phyloP scores from a whole-genome alignment of 2,797 vertebrate species.

The Anguilla pacifica region DNA sequence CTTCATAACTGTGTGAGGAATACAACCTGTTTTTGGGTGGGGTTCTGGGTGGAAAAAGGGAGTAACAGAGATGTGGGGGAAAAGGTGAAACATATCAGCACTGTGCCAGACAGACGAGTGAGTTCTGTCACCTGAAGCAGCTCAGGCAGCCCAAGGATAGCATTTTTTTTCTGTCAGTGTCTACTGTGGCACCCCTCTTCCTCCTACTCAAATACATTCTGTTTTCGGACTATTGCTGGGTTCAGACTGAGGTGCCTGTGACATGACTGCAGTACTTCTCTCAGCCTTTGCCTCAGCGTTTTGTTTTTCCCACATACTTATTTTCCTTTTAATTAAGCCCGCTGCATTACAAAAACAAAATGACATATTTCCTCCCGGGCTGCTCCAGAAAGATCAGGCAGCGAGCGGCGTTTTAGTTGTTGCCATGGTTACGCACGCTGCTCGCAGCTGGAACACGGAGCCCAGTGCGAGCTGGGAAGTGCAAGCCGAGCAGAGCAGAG shows the following conservation, averaged over 20 bases:
- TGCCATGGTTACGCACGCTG: slow-evolving; percentile 70
- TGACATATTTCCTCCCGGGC: slow-evolving; percentile 2
- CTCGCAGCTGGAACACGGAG: slow-evolving; percentile 47
- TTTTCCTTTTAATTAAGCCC: slow-evolving; percentile 10
- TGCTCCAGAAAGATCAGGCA: slow-evolving; percentile 7
- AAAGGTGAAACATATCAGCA: slow-evolving; percentile 41
- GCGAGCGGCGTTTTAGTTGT: slow-evolving; percentile 58
- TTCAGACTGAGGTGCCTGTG: neutral
- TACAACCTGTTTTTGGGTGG: slow-evolving; percentile 34
- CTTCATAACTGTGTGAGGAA: slow-evolving; percentile 22
- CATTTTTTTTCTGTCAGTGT: neutral
- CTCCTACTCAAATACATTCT: neutral
- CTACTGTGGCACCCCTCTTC: neutral
- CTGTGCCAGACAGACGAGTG: neutral
- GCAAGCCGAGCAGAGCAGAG: slow-evolving; percentile 22
- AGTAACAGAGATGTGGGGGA: neutral
- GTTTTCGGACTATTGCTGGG: neutral
- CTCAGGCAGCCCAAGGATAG: neutral
- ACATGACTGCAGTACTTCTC: neutral
- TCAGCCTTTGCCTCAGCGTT: neutral
- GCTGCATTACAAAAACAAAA: slow-evolving; percentile 14
- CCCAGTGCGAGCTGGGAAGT: slow-evolving; percentile 27
- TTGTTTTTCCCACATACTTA: no score
- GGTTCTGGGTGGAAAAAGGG: slow-evolving; percentile 24
- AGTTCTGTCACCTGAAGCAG: neutral